phyloP scores from a whole-genome alignment of 2,113 vertebrate species.

The Chaenocephalus aceratus region DNA sequence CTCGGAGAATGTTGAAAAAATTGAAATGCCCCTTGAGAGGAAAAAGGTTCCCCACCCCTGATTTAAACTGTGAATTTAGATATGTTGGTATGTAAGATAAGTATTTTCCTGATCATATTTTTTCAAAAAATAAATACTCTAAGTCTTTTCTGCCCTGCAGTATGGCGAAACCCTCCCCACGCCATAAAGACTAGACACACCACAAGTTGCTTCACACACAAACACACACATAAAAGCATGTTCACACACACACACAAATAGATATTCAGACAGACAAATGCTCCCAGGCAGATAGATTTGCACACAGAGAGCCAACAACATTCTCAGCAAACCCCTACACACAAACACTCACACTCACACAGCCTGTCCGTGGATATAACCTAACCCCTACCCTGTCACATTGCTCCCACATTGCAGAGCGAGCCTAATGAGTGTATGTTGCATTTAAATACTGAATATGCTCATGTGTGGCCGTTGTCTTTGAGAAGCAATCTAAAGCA shows the following conservation, averaged over 20 bases:
- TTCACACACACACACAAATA: conserved; percentile 16
- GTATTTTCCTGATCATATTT: conserved; percentile 40
- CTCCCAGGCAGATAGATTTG: conserved; percentile 67
- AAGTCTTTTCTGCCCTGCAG: conserved; percentile 49
- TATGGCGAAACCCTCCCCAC: conserved; percentile 30
- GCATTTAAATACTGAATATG: conserved; percentile 46
- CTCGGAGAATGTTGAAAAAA: too few relatives aligned
- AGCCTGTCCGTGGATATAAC: conserved; percentile 57
- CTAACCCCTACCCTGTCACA: conserved; percentile 56
- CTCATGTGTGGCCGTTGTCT: conserved; percentile 24
- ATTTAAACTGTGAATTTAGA: conserved; percentile 3
- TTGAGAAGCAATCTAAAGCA: conserved; percentile 30
- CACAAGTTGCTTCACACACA: conserved; percentile 41
- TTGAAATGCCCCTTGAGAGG: too few relatives aligned
- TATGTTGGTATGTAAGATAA: conserved; percentile 28
- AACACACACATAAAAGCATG: conserved; percentile 10
- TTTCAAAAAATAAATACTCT: conserved; percentile 63
- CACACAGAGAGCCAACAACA: conserved; percentile 59
- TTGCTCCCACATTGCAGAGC: conserved; percentile 43
- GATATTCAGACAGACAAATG: conserved; percentile 61
- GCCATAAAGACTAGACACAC: conserved; percentile 51
- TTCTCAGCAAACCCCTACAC: conserved; percentile 57
- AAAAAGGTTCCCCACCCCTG: too few relatives aligned
- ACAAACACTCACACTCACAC: conserved; percentile 49
- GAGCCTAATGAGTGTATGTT: conserved; percentile 49